Evolutionary conservation across 1,140 invertebrate species (phyloP), one percentile per base, ranked within the genome.

Genomic region (Drosophila repleta): DNA sequence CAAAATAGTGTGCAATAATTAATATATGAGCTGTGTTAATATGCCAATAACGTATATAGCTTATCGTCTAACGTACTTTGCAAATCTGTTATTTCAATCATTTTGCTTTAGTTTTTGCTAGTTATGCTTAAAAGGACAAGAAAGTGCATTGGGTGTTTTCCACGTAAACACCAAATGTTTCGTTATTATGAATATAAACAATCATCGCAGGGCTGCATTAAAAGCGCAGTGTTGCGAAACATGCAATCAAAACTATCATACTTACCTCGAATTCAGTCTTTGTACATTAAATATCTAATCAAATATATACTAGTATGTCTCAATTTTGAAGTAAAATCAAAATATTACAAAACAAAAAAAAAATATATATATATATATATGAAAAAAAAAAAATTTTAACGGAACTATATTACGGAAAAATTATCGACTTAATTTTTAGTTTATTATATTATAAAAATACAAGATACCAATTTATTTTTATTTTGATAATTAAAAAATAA

Each of bases 11-110:
- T 57, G 65, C 43, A 46, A 37, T 62, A 29, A 8, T 49, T 56
- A 57, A 21, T 45, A 21, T 45, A 24, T 43, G 43, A 57, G 53
- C 10, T n/a, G 26, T 32, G 15, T 21, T 48, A 49, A 48, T 20
- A n/a, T 18, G 10, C 52, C 6, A 18, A 26, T 26, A 45, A 66
- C 62, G 11, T 11, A 35, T 24, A 3, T 18, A 13, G n/a, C 24
- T 37, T 57, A 53, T 74, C 39, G 17, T 60, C 15, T 32, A 29
- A 93, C 94, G 93, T 92, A 95, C 95, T 96, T 93, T 96, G 94
- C 72, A 96, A 93, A 87, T 96, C 95, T 75, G 94, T 94, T 61
- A 95, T 93, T 92, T 96, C 94, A 80, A 96, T 95, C 95, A 96
- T 96, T 70, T 68, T 92, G 56, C 43, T 32, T 15, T 43, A 43